Evolutionary conservation across 2,113 vertebrate species (phyloP).

Genomic region (Spilogale gracilis): DNA sequence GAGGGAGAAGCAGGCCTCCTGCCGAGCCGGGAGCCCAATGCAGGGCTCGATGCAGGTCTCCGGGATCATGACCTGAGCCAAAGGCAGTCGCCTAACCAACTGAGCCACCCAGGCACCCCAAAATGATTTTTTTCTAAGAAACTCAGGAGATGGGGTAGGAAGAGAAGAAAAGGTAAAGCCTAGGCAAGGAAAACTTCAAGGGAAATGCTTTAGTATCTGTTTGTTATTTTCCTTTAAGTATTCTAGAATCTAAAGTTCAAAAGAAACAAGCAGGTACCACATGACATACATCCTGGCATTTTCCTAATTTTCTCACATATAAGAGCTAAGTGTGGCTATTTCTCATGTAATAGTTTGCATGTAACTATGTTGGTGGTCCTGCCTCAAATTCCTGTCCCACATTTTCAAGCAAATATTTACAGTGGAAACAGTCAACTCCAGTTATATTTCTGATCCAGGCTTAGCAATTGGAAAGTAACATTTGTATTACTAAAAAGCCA

Average conservation of each 20-base stretch:
- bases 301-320: conserved; percentile 20
- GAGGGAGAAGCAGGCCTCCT: no score
- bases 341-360: background rate
- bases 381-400: background rate
- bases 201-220: background rate
- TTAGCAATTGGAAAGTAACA: background rate
- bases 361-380: background rate
- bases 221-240: conserved; percentile 18
- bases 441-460: background rate
- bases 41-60: no score
- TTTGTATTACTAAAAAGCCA: conserved; percentile 14
- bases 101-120: no score
- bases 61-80: no score
- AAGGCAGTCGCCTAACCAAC: no score
- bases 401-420: conserved; percentile 61
- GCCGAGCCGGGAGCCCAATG: no score
- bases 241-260: conserved; percentile 5
- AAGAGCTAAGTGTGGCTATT: background rate
- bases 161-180: background rate
- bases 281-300: conserved; percentile 31
- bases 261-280: background rate
- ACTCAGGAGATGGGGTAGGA: background rate
- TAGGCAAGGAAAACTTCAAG: background rate
- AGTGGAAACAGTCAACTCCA: background rate
- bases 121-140: background rate